These are phyloP conservation scores for Chascanopsetta lugubris DNA, from an alignment of 2,113 vertebrate genomes.

Conservation along the genomic window DNA sequence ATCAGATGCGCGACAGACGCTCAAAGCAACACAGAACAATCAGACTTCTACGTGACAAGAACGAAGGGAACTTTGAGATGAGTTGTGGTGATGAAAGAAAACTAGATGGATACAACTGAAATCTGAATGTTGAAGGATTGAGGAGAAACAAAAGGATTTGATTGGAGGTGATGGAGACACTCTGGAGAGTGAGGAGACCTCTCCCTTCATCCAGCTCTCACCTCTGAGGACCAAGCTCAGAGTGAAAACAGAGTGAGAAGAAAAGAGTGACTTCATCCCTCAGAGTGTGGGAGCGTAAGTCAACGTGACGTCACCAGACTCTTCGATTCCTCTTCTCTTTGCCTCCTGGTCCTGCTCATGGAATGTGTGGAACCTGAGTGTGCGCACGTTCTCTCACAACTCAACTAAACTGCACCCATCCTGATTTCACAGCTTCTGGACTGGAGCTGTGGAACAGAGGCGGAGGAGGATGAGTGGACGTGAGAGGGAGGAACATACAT, in stretches of 20 bases:
- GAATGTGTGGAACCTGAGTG: constrained; percentile 74
- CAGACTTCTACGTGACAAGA: too few species aligned
- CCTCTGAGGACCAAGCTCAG: constrained; percentile 15
- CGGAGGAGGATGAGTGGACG: constrained; percentile 37
- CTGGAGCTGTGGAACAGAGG: constrained; percentile 64
- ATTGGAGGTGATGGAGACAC: constrained; percentile 38
- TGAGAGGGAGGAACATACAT: neutral
- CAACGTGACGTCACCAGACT: too few species aligned
- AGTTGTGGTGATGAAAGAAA: constrained; percentile 19
- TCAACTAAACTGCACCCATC: constrained; percentile 84
- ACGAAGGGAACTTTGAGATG: constrained; percentile 43
- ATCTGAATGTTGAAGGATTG: constrained; percentile 25
- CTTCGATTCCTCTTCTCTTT: constrained; percentile 25
- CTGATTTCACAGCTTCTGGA: constrained; percentile 74
- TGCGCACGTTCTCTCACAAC: constrained; percentile 22
- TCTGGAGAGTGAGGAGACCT: constrained; percentile 17
- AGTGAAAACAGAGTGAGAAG: too few species aligned
- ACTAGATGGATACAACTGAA: neutral
- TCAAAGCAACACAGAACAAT: constrained; percentile 24
- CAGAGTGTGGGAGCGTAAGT: too few species aligned
- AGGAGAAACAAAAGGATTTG: constrained; percentile 8
- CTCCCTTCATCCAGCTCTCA: constrained; percentile 28
- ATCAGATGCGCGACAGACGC: too few species aligned
- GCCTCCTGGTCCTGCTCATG: constrained; percentile 54
- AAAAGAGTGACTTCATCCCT: too few species aligned